phyloP scores from a whole-genome alignment of 2,888 invertebrate genomes.

The Eupithecia pulchellata region DNA sequence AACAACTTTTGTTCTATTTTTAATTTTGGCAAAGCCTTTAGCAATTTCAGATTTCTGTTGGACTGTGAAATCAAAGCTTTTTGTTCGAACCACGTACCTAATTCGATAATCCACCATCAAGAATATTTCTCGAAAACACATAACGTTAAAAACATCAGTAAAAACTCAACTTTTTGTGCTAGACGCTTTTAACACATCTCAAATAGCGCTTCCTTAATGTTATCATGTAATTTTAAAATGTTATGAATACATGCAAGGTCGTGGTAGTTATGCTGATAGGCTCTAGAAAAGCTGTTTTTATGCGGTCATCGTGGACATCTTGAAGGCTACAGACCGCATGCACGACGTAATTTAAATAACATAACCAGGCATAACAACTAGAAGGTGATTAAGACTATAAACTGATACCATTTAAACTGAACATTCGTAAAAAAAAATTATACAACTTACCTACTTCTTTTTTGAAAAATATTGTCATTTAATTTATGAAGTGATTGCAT shows the following conservation, averaged over 20 bases:
- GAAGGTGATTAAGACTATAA: too few species aligned
- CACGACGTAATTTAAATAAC: not conserved
- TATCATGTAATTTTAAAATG: constrained; percentile 2
- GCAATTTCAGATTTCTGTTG: not conserved
- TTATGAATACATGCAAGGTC: constrained; percentile 9
- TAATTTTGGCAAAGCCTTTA: not conserved
- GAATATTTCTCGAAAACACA: not conserved
- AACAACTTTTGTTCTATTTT: not conserved
- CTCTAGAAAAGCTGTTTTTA: constrained; percentile 14
- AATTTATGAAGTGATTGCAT: too few species aligned
- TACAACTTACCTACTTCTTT: too few species aligned
- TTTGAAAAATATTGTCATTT: too few species aligned
- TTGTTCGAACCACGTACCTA: not conserved
- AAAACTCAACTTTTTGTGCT: constrained; percentile 16
- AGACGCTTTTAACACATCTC: constrained; percentile 20
- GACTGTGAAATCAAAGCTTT: constrained; percentile 1
- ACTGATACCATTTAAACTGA: too few species aligned
- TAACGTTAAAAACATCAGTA: constrained; percentile 8
- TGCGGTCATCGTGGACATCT: constrained; percentile 9
- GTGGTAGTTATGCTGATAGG: constrained; percentile 5
- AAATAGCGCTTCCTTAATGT: constrained; percentile 20
- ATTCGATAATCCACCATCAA: not conserved
- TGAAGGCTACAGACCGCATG: constrained; percentile 1
- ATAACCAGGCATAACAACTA: not conserved
- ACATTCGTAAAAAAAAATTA: too few species aligned